phyloP scores from a whole-genome alignment of 2,113 vertebrate genomes.

The Pteropus alecto region DNA sequence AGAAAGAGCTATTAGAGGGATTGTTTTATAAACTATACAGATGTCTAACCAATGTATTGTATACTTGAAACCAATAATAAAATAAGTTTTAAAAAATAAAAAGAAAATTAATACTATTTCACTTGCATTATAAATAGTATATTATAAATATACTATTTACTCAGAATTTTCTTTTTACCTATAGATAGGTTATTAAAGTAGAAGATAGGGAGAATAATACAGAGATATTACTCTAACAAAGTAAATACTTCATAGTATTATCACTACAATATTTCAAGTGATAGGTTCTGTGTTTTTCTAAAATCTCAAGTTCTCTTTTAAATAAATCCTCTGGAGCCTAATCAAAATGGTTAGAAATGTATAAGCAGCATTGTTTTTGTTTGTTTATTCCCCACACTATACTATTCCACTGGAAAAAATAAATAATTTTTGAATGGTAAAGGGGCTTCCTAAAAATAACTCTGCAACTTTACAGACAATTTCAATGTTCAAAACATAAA shows the following conservation, averaged over 20 bases:
- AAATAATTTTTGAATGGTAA: not conserved
- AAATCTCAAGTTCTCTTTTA: not conserved
- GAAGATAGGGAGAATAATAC: not conserved
- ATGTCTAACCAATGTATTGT: too few species aligned
- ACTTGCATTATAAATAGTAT: not conserved
- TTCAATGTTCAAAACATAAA: not conserved
- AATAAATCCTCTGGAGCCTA: not conserved
- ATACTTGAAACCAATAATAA: too few species aligned
- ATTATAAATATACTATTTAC: not conserved
- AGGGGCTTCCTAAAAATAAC: not conserved
- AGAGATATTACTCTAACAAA: not conserved
- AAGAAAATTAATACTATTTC: not conserved
- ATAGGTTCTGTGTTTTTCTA: not conserved
- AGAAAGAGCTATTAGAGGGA: too few species aligned
- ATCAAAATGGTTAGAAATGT: not conserved
- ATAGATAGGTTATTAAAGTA: not conserved
- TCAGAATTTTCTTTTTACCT: not conserved
- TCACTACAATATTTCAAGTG: not conserved
- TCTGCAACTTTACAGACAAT: not conserved
- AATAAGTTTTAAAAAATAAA: too few species aligned
- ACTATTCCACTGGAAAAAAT: not conserved
- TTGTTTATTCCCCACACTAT: not conserved
- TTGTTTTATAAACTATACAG: too few species aligned
- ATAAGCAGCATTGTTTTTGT: not conserved
- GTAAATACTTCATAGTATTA: not conserved